These are phyloP conservation scores for Bolinopsis microptera DNA, from an alignment of 37 sponge, comb jelly and placozoan genomes.

Conservation along the genomic window DNA sequence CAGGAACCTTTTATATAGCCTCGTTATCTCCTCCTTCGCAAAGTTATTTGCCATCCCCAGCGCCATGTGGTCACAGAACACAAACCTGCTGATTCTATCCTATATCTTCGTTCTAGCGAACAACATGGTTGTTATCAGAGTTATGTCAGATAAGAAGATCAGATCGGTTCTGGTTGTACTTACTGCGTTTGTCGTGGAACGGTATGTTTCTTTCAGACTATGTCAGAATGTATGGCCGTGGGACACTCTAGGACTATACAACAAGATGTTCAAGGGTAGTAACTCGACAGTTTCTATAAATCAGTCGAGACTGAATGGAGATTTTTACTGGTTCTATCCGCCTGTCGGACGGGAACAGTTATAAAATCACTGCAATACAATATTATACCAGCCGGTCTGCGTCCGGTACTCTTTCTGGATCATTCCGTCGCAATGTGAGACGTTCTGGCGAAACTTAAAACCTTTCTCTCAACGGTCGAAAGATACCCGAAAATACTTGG, in stretches of 20 bases:
- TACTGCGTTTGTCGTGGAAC: constrained; percentile 20
- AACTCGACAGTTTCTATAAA: neutral
- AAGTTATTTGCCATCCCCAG: constrained; percentile 75
- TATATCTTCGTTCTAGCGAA: constrained; percentile 47
- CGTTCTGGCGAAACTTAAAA: neutral
- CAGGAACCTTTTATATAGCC: neutral
- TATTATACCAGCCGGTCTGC: too few species aligned
- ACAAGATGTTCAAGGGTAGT: neutral
- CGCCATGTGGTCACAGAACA: constrained; percentile 80
- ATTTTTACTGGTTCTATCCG: constrained; percentile 21
- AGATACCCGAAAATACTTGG: neutral
- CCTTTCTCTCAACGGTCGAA: neutral
- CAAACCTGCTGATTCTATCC: constrained; percentile 72
- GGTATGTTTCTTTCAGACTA: neutral
- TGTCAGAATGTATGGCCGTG: constrained; percentile 15
- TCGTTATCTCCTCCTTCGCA: constrained; percentile 79
- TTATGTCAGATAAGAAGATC: neutral
- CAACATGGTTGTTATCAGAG: neutral
- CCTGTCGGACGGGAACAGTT: constrained; percentile 36
- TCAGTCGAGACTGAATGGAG: neutral
- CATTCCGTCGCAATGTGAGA: neutral
- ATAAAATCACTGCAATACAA: neutral
- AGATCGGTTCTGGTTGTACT: neutral
- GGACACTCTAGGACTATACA: neutral
- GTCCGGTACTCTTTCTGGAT: neutral